Base-by-base conservation (phyloP, 2,113 vertebrate species). In the Thryonomys swinderianus region DNA sequence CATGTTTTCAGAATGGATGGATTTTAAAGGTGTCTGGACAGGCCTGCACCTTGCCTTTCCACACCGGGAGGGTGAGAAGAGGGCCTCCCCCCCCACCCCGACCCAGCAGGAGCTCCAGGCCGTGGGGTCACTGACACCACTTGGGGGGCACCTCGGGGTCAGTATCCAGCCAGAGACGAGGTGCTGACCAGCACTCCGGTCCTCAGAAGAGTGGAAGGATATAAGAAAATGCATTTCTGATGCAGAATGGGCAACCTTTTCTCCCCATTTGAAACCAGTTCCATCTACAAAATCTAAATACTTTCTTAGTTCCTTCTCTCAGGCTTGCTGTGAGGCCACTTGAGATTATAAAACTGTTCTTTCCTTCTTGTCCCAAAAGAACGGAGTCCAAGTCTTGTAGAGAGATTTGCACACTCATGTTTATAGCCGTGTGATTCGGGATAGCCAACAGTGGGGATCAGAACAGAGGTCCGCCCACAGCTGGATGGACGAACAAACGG, bases 181-280 rank as follows among this genome's bases (percentile, higher is more conserved):
- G 11, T 18, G 27, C 14, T 34, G 20, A 21, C 18, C 6, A 55
- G 6, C 25, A 17, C 13, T 14, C 9, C 4, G 2, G 40, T 55
- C 30, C 51, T 62, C 62, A 93, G 73, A 27, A 61, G 0, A 59
- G 2, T 73, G 57, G 64, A 85, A 51, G 2, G 71, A 80, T 40
- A 40, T 42, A 10, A 23, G 61, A 27, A 94, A 91, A 90, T 37
- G 76, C 61, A 53, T 92, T 74, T 25, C 48, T 88, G 27, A 12
- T n/a, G n/a, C n/a, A n/a, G n/a, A n/a, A n/a, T n/a, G n/a, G n/a
- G n/a, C n/a, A n/a, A n/a, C n/a, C n/a, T n/a, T n/a, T n/a, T n/a
- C n/a, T n/a, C n/a, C n/a, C n/a, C n/a, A 32, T 59, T 76, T 84
- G 45, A 90, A 81, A 37, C 69, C 88, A 90, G 64, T 73, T 55